Base-by-base conservation (phyloP, 2,113 vertebrate genomes). In the Antechinus flavipes region DNA sequence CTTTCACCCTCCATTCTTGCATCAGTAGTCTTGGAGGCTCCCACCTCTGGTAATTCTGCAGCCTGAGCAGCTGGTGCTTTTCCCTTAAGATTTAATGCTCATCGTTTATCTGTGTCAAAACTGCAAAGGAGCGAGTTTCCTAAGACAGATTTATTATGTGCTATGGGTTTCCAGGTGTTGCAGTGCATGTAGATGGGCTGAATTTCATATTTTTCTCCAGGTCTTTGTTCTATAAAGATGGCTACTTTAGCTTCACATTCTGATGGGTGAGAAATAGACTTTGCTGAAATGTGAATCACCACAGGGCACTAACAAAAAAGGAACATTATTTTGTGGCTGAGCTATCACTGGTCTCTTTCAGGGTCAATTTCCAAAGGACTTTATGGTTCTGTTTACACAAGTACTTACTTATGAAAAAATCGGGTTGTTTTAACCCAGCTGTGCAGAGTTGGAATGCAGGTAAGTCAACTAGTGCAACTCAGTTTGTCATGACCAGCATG, bases 41-140 rank as follows among this genome's bases (percentile, higher is more conserved):
- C 50, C 92, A 96, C 96, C 92, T 97, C 93, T 84, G 76, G 95
- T 96, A 96, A 98, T 97, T 98, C 97, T 96, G 96, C 95, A 96
- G 96, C 94, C 91, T 89, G 2, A 91, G 95, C 96, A 97, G 96
- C 97, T 96, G 97, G 96, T 96, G 96, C 94, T 97, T 97, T 95
- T 96, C 98, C 94, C 96, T 91, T 91, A 96, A 97, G 97, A 97
- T 98, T 98, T 98, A 98, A 96, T 96, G 96, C 97, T 96, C 97
- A 97, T 97, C 98, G 96, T 98, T 97, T 98, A 96, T 98, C 97
- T 97, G 96, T 97, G 97, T 98, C 98, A 97, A 96, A 98, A 97
- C 94, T 96, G 97, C 96, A 97, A 97, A 97, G 97, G 95, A 97
- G 95, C 96, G 93, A 98, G 98, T 97, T 98, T 97, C 94, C 84